A percentile compares a stretch with the other conserved stretches of the same genome.
Conservation (phyloP, 2,797 vertebrate genomes). For the Thalassophryne amazonica region DNA sequence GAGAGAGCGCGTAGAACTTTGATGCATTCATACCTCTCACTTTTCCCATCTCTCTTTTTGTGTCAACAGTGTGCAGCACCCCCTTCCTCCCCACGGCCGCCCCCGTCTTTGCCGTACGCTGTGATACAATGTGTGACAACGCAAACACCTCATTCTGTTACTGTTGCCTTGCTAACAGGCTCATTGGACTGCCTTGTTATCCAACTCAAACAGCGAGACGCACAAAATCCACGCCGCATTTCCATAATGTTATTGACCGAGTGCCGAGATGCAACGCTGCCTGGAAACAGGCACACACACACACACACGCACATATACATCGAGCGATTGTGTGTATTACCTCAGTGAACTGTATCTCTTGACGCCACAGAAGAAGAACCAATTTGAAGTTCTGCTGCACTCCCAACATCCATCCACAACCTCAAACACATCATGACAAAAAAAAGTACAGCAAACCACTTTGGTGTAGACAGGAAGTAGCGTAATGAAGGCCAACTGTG, state of each 20-base stretch:
- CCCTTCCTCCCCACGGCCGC: background rate
- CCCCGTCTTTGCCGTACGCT: background rate
- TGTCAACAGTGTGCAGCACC: slow-evolving; percentile 1
- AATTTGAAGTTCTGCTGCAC: slow-evolving; percentile 73
- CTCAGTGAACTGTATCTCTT: slow-evolving; percentile 42
- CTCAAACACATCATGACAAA: slow-evolving; percentile 12
- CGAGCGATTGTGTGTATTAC: slow-evolving; percentile 72
- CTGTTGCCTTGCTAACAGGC: slow-evolving; percentile 50
- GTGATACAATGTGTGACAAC: slow-evolving; percentile 51
- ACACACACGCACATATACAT: slow-evolving; percentile 15
- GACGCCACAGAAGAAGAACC: slow-evolving; percentile 54
- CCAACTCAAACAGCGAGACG: slow-evolving; percentile 59
- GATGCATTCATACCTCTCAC: slow-evolving; percentile 4
- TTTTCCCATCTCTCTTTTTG: background rate
- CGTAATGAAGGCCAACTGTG: slow-evolving; percentile 54
- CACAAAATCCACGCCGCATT: slow-evolving; percentile 50
- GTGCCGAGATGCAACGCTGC: slow-evolving; percentile 23
- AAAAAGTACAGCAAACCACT: slow-evolving; percentile 23
- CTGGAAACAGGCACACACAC: slow-evolving; percentile 28
- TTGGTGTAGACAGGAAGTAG: slow-evolving; percentile 45
- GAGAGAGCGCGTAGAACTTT: slow-evolving; percentile 20
- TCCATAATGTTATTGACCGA: slow-evolving; percentile 74
- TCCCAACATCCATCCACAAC: slow-evolving; percentile 35
- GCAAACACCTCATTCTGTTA: slow-evolving; percentile 66
- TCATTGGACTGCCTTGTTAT: slow-evolving; percentile 60